Base-by-base conservation (phyloP, 2,113 vertebrate genomes). In the Pampusana beccarii region DNA sequence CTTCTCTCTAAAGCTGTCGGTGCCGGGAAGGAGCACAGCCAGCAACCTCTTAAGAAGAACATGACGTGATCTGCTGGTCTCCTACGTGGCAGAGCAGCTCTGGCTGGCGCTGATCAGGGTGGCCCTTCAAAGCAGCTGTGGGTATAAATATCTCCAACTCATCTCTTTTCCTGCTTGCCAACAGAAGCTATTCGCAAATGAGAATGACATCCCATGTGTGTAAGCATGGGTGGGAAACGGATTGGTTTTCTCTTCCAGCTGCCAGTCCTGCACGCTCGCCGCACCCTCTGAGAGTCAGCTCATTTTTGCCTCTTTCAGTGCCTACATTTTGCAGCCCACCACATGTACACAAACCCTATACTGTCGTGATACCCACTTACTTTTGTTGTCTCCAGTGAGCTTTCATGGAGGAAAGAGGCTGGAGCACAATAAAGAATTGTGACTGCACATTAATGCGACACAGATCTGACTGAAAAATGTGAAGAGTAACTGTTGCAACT, bases 11-110 rank as follows among this genome's bases (percentile, higher is more conserved):
- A 64, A 69, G 28, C 66, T 9, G 0, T 29, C 5, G 2, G 48
- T 31, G 56, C 29, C 0, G 0, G 17, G 46, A 62, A 70, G 64
- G 21, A 79, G 18, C 0, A 0, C 24, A 78, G 67, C 56, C 46
- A 83, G 40, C 50, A 90, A 64, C 25, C 28, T 67, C 62, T 77
- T 34, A 62, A 29, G 60, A 44, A 51, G 42, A 69, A 46, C 4
- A 2, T 34, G 78, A 71, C 0, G 1, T 62, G 48, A 26, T 21
- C 50, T 38, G 61, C 36, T 85, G 65, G 40, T 60, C 69, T 81
- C 77, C 7, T 29, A 56, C 29, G 18, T 1, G 8, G 31, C 53
- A 67, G 26, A 89, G 23, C 23, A 48, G 17, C 19, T 78, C 86
- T 77, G 46, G 46, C 54, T 40, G 61, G 40, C 0, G 0, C 29